Conservation (phyloP, 2,113 vertebrate genomes). For the Oreocharis arfaki region DNA sequence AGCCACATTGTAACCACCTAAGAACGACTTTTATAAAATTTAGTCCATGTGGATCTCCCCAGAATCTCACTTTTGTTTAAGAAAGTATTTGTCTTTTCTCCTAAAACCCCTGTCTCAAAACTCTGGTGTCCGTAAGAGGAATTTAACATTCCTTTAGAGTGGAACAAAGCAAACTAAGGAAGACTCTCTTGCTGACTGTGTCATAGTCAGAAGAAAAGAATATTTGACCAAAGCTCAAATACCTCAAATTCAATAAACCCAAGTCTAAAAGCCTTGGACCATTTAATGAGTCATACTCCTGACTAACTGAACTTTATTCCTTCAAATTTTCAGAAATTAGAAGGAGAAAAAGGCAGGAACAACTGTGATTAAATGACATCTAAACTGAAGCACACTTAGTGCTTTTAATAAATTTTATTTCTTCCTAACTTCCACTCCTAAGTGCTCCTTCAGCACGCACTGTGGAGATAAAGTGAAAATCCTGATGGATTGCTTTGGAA, state of each 20-base stretch:
- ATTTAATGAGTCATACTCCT: neutral
- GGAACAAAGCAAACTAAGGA: neutral
- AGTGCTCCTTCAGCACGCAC: fast-evolving
- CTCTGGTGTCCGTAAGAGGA: neutral
- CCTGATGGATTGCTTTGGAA: neutral
- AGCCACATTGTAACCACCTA: neutral
- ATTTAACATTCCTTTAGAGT: neutral
- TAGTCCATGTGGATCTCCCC: neutral
- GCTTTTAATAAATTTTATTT: neutral
- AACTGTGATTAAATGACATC: neutral
- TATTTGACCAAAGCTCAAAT: neutral
- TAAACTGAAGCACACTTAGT: neutral
- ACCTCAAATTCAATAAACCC: neutral
- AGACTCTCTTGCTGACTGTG: neutral
- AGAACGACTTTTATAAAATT: neutral
- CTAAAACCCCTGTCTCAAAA: neutral
- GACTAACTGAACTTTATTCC: neutral
- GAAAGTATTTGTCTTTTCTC: neutral
- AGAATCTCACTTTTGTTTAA: neutral
- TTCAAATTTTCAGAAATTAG: neutral
- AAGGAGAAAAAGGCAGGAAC: neutral
- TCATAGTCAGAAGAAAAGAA: neutral
- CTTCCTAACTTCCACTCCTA: neutral
- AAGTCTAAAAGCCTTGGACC: neutral
- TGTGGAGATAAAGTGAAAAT: neutral